Evolutionary conservation across 2,888 invertebrate species (phyloP), one percentile per base, ranked within the genome.

Genomic region (Nomada goodeniana): DNA sequence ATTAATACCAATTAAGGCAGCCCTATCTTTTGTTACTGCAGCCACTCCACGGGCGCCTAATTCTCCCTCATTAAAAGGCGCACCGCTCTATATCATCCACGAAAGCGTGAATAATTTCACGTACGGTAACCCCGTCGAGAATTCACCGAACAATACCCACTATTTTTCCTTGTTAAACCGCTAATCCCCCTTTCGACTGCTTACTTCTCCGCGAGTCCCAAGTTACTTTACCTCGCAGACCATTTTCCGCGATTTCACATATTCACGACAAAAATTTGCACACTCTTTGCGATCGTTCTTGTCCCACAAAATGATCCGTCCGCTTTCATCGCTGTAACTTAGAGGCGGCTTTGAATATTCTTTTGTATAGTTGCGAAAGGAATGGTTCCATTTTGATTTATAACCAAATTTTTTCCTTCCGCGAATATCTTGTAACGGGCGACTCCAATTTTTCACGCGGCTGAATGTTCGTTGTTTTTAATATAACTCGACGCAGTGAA

Each of bases 121-220:
- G 13, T 50, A 29, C 67, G 67, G 67, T 57, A 59, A 2, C 20
- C 67, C 57, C 47, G 23, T 3, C 0, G 67, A 67, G 73, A 59
- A 36, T 67, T 36, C 36, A 4, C 18, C 20, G 73, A 67, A 73
- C 67, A 73, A 73, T 73, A 20, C 47, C 23, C 29, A 2, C 67
- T 67, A 57, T 50, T 57, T 73, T 73, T 50, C 71, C 71, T 60
- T 61, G 52, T 63, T 73, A 73, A 73, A 15, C 67, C 57, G 36
- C 44, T 65, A 73, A 73, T 67, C 36, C 57, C 55, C 10, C 64
- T 55, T 73, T 65, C 23, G 20, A 20, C 26, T 64, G 44, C 64
- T 73, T 67, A 47, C 29, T 36, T 65, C 57, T 47, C 26, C 47
- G 23, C 18, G 65, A 50, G 57, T 13, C 65, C 36, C 65, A 20